phyloP scores from a whole-genome alignment of 1,140 invertebrate genomes.

The Cotesia glomerata region DNA sequence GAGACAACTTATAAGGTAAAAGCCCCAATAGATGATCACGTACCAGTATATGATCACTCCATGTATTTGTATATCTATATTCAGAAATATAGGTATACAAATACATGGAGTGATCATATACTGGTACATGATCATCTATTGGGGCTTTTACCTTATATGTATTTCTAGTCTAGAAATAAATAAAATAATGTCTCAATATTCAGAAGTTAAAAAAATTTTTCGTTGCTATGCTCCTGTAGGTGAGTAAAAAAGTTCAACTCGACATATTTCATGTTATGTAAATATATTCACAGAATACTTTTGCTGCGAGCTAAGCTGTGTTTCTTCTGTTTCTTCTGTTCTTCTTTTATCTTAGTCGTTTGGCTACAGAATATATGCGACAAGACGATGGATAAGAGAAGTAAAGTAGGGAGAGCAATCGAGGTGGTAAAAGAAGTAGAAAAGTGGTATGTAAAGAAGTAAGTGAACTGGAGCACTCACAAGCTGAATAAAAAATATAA shows the following conservation, averaged over 20 bases:
- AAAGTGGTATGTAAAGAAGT: not conserved
- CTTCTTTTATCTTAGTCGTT: slow-evolving; percentile 19
- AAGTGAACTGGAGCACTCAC: slow-evolving; percentile 4
- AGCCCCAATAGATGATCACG: too few species aligned
- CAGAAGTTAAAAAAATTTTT: slow-evolving; percentile 4
- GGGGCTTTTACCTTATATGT: too few species aligned
- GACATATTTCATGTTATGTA: slow-evolving; percentile 28
- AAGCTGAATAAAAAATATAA: too few species aligned
- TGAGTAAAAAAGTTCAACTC: slow-evolving; percentile 18
- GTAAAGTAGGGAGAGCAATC: slow-evolving; percentile 10
- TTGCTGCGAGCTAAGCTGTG: not conserved
- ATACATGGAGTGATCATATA: too few species aligned
- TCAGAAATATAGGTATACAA: too few species aligned
- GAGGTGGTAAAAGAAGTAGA: slow-evolving; percentile 8
- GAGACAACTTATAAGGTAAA: too few species aligned
- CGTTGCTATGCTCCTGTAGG: slow-evolving; percentile 6
- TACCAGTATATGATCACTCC: too few species aligned
- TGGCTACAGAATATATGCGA: slow-evolving; percentile 14
- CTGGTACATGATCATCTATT: too few species aligned
- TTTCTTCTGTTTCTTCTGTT: not conserved
- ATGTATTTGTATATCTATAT: too few species aligned
- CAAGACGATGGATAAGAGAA: slow-evolving; percentile 12
- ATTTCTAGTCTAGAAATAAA: not conserved
- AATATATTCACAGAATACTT: slow-evolving; percentile 33
- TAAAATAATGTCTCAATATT: slow-evolving; percentile 2